Evolutionary conservation across 2,797 vertebrate genomes (phyloP).

Genomic region (Malurus splendens): DNA sequence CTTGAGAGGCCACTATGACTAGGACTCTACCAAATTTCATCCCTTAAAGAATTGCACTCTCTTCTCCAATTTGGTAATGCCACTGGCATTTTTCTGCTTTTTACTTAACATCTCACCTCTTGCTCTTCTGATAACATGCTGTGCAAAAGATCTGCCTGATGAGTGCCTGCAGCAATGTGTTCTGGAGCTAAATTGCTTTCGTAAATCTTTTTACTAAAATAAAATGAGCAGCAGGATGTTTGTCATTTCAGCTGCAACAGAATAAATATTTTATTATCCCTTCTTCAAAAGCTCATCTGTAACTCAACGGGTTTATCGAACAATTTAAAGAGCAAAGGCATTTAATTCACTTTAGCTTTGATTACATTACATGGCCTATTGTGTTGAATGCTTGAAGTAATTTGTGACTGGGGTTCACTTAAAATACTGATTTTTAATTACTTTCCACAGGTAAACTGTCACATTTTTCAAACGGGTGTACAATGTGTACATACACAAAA

Average conservation of each 20-base stretch:
- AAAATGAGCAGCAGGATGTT: background rate
- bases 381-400: background rate
- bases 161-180: background rate
- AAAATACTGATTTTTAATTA: slow-evolving; percentile 6
- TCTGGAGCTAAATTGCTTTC: background rate
- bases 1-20: background rate
- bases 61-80: background rate
- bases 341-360: slow-evolving; percentile 37
- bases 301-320: background rate
- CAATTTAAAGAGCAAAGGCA: background rate
- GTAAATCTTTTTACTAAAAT: slow-evolving; percentile 25
- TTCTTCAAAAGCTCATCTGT: slow-evolving; percentile 13
- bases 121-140: slow-evolving; percentile 14
- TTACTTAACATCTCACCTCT: slow-evolving; percentile 14
- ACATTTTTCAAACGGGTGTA: background rate
- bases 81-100: background rate
- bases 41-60: background rate
- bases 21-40: background rate
- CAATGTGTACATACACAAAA: background rate
- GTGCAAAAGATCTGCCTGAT: background rate
- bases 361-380: background rate
- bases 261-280: slow-evolving; percentile 45
- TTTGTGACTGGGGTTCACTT: background rate
- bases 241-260: slow-evolving; percentile 16
- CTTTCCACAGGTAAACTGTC: background rate